These are phyloP conservation scores for Caenorhabditis sp. DNA, from an alignment of 2,888 invertebrate genomes.

Conservation along the genomic window DNA sequence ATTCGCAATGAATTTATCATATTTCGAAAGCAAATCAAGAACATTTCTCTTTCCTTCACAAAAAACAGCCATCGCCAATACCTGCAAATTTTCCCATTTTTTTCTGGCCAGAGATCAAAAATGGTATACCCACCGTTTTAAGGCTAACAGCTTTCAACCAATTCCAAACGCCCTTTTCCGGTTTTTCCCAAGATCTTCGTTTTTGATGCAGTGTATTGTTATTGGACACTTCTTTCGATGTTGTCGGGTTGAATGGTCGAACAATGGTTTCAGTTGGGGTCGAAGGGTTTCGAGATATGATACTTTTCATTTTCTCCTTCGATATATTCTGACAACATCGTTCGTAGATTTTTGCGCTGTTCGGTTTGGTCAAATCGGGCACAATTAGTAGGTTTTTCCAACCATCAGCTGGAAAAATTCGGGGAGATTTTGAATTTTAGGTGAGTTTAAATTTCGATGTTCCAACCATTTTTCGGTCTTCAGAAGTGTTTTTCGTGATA, in stretches of 20 bases:
- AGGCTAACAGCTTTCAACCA: slow-evolving; percentile 19
- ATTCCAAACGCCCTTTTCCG: slow-evolving; percentile 4
- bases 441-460: too few relatives aligned
- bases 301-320: slow-evolving; percentile 25
- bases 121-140: slow-evolving; percentile 6
- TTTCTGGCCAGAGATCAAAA: background rate
- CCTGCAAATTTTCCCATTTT: background rate
- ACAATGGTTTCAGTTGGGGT: background rate
- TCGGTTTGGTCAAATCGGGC: slow-evolving; percentile 21
- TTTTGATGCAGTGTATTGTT: too few relatives aligned
- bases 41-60: slow-evolving; percentile 21
- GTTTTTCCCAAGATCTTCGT: background rate
- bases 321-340: slow-evolving; percentile 26
- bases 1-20: slow-evolving; percentile 17
- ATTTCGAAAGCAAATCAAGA: slow-evolving; percentile 11
- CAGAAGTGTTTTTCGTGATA: too few relatives aligned
- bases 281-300: slow-evolving; percentile 6
- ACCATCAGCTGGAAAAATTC: slow-evolving; percentile 15
- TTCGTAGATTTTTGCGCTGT: slow-evolving; percentile 29
- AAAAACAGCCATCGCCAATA: slow-evolving; percentile 21
- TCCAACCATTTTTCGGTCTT: too few relatives aligned
- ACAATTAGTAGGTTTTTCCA: slow-evolving; percentile 22
- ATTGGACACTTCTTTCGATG: too few relatives aligned
- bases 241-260: background rate
- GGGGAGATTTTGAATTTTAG: too few relatives aligned